Evolutionary conservation across 2,888 invertebrate genomes (phyloP), one percentile per base, ranked within the genome.

Genomic region (Philaethria dido): DNA sequence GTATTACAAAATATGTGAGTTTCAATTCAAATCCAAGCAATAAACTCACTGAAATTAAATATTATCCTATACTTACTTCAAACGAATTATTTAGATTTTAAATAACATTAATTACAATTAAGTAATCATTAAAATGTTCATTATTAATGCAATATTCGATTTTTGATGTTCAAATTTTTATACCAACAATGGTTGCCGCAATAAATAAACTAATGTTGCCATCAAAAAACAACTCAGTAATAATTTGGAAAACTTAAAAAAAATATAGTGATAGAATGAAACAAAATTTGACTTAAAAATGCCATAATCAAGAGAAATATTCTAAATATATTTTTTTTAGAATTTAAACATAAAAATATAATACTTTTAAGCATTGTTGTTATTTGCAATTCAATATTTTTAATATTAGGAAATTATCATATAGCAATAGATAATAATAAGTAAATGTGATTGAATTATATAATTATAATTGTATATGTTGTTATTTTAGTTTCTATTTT

Each of bases 391-490:
- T 25, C 25, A 50, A 25, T 50, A 25, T n/a, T 25, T 25, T 48
- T 22, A 22, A 50, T 14, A 0, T 13, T 25, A 50, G 50, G 14
- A 2, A 50, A 16, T 44, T 44, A 50, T 50, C 3, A 29, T 29
- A 25, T 50, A 25, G 50, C 50, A 50, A 29, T 50, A 50, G 29
- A 9, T 29, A 29, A 29, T 50, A 3, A 16, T 50, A 57, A 57
- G 39, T 57, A 42, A 57, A 57, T 39, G 55, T 57, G 55, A 57
- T 47, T 18, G 47, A 22, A 22, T 57, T 57, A 57, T 39, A 22
- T n/a, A 57, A 22, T 22, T n/a, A 22, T 57, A 62, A 54, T 22
- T 67, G 61, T 69, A 69, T 64, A 67, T 69, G 67, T 67, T 66
- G 67, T 64, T 69, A 64, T 62, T 57, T 57, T 67, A 67, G 44